Base-by-base conservation (phyloP, 2,797 vertebrate genomes). In the Setipinna tenuifilis region DNA sequence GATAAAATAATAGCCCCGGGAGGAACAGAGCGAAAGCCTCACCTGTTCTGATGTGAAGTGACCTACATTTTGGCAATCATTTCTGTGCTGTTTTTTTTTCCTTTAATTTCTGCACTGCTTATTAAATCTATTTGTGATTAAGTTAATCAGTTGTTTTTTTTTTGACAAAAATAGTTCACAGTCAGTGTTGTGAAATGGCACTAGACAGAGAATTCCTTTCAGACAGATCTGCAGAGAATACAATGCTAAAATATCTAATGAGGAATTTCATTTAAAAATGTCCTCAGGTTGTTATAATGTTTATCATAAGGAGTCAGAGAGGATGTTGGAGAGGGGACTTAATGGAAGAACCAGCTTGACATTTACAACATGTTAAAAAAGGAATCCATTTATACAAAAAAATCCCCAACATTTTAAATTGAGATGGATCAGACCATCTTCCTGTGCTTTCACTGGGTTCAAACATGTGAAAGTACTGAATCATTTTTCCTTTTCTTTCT, bases 31-130 rank as follows among this genome's bases (percentile, higher is more conserved):
- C 71, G 44, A 78, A 78, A 78, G 35, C 71, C 19, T 78, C 17
- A 78, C 31, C 16, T 78, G 35, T 19, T 44, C 19, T 78, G 31
- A 78, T 78, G 44, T 78, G 41, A 21, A 44, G 71, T 44, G 35
- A 44, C 71, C 71, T 78, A 78, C 31, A 78, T 78, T 78, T 78
- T 78, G 31, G 17, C 16, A 78, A 78, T 78, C 19, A 78, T 78
- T 78, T 78, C 35, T 44, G 71, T 2, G 65, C 28, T 21, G 31
- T 44, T 78, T 78, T 65, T 4, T 48, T 54, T 54, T 14, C 14
- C 14, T 54, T 78, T 44, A 78, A 44, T 16, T 35, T 78, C 71
- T 78, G 71, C 35, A 41, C 17, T 78, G 17, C 35, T 44, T 78
- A 44, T 78, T 78, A 41, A 41, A 35, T 35, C 71, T 17, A 78